Evolutionary conservation across 35 echinoderm and acorn worm genomes (phyloP), one percentile per base, ranked within the genome.

Genomic region (Hemicentrotus pulcherrimus): DNA sequence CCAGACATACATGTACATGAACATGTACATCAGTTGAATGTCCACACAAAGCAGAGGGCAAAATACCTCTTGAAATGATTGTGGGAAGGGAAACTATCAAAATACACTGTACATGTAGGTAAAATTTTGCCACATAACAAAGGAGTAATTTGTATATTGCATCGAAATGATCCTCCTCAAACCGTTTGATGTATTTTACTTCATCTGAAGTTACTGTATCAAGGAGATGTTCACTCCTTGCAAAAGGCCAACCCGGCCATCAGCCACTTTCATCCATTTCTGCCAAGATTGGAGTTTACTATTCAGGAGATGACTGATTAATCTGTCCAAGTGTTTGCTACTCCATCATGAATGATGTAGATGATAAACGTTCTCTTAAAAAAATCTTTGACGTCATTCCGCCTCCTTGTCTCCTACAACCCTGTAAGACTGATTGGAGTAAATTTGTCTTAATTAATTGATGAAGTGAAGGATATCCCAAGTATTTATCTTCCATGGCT

Each of bases 261-360:
- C 11, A 59, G 28, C 65, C 28, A 78, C 24, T 28, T 78, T 28
- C 65, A 78, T 78, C 65, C 65, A 78, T 78, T 78, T 78, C 19
- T 78, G 65, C 65, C 22, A 28, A 78, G 65, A 78, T 78, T 78
- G 65, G 65, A 78, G 65, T 78, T 78, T 78, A 78, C 65, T 78
- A n/a, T 78, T 78, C 65, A 78, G 65, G 19, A 78, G 65, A 8
- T 78, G 65, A 78, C 65, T 78, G 65, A 78, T 78, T 78, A 78
- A 78, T 78, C 65, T 78, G 65, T 78, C 50, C 19, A 78, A 78
- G 65, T 78, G 65, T 78, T 78, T 78, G 22, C 24, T 78, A 5
- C 19, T 22, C 65, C 28, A 78, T 78, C 65, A 22, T 78, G 65
- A 78, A 78, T 4, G 65, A 78, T 78, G 65, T 22, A 78, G 19